Evolutionary conservation across 2,797 vertebrate genomes (phyloP), one percentile per base, ranked within the genome.

Genomic region (Oreochromis mossambicus): DNA sequence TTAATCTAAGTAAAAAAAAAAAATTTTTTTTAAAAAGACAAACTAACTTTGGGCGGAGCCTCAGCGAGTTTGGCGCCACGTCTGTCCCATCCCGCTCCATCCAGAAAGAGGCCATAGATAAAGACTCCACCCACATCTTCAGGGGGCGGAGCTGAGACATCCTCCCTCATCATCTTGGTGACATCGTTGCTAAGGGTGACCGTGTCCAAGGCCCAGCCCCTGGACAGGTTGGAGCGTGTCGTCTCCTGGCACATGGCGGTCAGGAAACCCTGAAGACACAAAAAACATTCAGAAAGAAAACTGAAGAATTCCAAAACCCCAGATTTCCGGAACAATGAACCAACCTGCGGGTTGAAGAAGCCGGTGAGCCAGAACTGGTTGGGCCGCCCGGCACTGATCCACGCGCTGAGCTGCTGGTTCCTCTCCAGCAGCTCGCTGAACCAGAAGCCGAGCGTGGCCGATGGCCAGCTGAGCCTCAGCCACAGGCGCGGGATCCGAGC

Each of bases 331-430:
- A 55, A 9, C 21, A 3, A 13, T 0, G 24, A 50, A 17, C n/a
- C 56, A 66, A 97, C 97, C 96, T 97, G 97, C 7, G 97, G 97
- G 92, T 97, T 98, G 91, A 98, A 97, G 94, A 97, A 97, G 70
- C 97, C 97, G 0, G 97, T 96, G 89, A 98, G 95, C 97, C 97
- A 97, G 94, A 98, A 98, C 79, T 96, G 96, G 91, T 96, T 91
- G 1, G 97, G 97, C 8, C 95, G 90, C 1, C 97, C 97, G 34
- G 83, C n/a, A 87, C 95, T 82, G 55, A 97, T 94, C 97, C 97
- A 98, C 63, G 17, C 83, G 84, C 96, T 88, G 78, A 98, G 97
- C 92, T 98, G 97, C 77, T 95, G 96, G 93, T 97, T 97, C 92
- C 97, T 93, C 87, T 98, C 97, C 87, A 97, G 95, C 38, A 97